These are phyloP conservation scores for Platycnemis pennipes DNA, from an alignment of 2,888 invertebrate genomes.

Conservation along the genomic window DNA sequence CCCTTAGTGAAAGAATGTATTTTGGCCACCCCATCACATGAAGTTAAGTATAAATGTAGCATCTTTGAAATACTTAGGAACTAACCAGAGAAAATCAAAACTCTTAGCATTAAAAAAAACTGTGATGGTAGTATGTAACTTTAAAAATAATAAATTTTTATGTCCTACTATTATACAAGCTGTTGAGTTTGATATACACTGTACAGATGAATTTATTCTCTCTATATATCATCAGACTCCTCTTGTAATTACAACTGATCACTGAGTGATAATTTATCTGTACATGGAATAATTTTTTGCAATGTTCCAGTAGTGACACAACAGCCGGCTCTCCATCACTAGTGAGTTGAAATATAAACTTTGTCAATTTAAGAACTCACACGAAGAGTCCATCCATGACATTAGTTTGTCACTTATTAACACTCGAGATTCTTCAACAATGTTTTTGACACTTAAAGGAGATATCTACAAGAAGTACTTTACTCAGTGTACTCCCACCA, in stretches of 20 bases:
- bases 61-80: slow-evolving; percentile 54
- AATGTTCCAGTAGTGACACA: slow-evolving; percentile 51
- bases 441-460: slow-evolving; percentile 55
- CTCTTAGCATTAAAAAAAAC: slow-evolving; percentile 43
- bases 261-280: slow-evolving; percentile 58
- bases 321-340: slow-evolving; percentile 56
- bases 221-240: slow-evolving; percentile 47
- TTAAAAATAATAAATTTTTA: slow-evolving; percentile 59
- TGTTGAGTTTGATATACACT: slow-evolving; percentile 63
- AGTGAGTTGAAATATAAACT: slow-evolving; percentile 49
- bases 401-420: slow-evolving; percentile 42
- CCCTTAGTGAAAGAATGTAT: slow-evolving; percentile 57
- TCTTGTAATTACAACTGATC: slow-evolving; percentile 62
- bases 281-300: slow-evolving; percentile 63
- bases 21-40: slow-evolving; percentile 54
- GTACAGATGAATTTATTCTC: slow-evolving; percentile 62
- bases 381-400: slow-evolving; percentile 59
- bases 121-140: slow-evolving; percentile 64
- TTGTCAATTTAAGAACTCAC: slow-evolving; percentile 55
- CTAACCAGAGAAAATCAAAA: slow-evolving; percentile 61
- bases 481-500: slow-evolving; percentile 98
- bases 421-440: slow-evolving; percentile 59
- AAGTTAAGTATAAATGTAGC: slow-evolving; percentile 8
- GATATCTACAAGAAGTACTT: slow-evolving; percentile 73
- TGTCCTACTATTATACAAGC: slow-evolving; percentile 61